Evolutionary conservation across 2,797 vertebrate species (phyloP).

Genomic region (Sebastes aleutianus): DNA sequence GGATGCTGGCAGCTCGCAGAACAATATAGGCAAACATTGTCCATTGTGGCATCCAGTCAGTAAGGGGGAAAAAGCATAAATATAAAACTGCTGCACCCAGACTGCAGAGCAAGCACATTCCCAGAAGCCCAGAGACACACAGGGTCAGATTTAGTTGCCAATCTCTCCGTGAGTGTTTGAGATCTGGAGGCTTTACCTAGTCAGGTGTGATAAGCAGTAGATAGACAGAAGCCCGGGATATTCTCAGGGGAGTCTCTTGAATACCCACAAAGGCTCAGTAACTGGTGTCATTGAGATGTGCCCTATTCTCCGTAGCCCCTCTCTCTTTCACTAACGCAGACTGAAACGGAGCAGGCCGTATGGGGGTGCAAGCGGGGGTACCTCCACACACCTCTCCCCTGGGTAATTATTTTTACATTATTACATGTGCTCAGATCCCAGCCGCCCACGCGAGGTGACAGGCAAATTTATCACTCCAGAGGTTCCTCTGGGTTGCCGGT

Average conservation of each 20-base stretch:
- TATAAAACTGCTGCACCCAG: slow-evolving; percentile 11
- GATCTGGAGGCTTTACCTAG: slow-evolving; percentile 66
- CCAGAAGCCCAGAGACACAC: slow-evolving; percentile 35
- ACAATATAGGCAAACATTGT: slow-evolving; percentile 51
- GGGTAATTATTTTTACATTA: slow-evolving; percentile 91
- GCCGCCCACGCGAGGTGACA: slow-evolving; percentile 84
- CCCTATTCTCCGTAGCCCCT: slow-evolving; percentile 55
- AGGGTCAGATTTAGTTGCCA: slow-evolving; percentile 59
- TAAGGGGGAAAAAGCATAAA: not conserved
- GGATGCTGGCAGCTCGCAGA: slow-evolving; percentile 50
- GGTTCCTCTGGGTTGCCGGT: slow-evolving; percentile 71
- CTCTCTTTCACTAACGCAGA: slow-evolving; percentile 55
- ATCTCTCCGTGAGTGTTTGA: slow-evolving; percentile 59
- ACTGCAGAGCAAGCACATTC: slow-evolving; percentile 27
- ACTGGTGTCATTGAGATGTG: slow-evolving; percentile 82
- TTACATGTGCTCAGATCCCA: slow-evolving; percentile 88
- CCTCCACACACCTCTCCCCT: slow-evolving; percentile 77
- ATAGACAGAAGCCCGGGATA: slow-evolving; percentile 51
- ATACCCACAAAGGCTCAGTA: slow-evolving; percentile 75
- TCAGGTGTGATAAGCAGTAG: slow-evolving; percentile 78
- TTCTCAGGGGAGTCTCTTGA: slow-evolving; percentile 66
- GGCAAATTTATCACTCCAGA: slow-evolving; percentile 86
- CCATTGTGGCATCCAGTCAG: slow-evolving; percentile 34
- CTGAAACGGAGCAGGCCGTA: slow-evolving; percentile 50
- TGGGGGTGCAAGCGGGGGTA: slow-evolving; percentile 69